Conservation (phyloP, 2,888 invertebrate genomes). For the Sinhomidia bicolor region DNA sequence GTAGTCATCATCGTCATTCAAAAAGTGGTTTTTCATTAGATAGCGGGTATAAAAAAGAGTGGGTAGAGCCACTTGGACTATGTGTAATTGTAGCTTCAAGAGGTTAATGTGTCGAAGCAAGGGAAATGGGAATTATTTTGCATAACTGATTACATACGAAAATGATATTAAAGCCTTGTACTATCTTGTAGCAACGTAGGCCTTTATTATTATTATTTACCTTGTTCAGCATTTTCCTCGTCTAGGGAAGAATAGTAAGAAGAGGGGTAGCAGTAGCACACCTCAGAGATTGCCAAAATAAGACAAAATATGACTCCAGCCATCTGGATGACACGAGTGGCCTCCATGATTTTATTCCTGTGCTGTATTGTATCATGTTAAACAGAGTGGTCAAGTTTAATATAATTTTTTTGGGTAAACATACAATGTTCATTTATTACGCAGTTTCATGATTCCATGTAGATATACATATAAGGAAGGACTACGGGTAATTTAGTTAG, state of each 20-base stretch:
- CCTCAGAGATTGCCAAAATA: neutral
- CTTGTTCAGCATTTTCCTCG: neutral
- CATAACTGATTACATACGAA: neutral
- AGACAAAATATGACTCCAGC: constrained; percentile 16
- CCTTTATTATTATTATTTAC: neutral
- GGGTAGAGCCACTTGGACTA: neutral
- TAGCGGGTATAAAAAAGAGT: neutral
- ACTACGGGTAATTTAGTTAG: no score
- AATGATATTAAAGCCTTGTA: neutral
- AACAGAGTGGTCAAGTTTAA: neutral
- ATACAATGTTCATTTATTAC: no score
- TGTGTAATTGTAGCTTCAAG: neutral
- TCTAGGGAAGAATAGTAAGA: neutral
- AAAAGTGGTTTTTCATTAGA: neutral
- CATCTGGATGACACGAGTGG: neutral
- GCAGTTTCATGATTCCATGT: no score
- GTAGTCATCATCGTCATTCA: neutral
- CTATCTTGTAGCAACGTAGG: neutral
- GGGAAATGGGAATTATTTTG: neutral
- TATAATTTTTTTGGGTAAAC: no score
- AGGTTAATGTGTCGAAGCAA: neutral
- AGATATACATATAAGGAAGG: no score
- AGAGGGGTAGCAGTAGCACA: constrained; percentile 19
- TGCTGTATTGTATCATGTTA: no score
- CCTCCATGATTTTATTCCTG: neutral